phyloP scores from a whole-genome alignment of 2,888 invertebrate species.

The Osmoderma eremita region DNA sequence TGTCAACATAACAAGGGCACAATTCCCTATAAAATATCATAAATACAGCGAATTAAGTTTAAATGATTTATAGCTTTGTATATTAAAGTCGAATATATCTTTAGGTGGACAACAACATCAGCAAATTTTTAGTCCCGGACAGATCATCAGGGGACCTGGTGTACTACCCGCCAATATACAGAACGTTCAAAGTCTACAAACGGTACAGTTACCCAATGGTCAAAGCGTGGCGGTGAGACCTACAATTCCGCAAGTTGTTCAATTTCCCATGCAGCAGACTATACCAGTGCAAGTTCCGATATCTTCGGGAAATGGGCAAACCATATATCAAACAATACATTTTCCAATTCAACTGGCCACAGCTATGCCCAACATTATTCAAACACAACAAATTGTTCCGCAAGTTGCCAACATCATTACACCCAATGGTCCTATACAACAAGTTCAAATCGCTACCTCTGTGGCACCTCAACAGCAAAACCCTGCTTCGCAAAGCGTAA shows the following conservation, averaged over 20 bases:
- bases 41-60: no score
- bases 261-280: conserved; percentile 79
- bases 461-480: conserved; percentile 58
- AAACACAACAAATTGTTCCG: conserved; percentile 70
- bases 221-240: conserved; percentile 79
- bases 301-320: conserved; percentile 85
- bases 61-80: no score
- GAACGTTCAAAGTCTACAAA: conserved; percentile 76
- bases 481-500: conserved; percentile 60
- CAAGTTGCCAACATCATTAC: conserved; percentile 87
- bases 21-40: no score
- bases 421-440: conserved; percentile 88
- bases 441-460: conserved; percentile 82
- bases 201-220: conserved; percentile 76
- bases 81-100: conserved; percentile 2
- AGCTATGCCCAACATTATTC: conserved; percentile 71
- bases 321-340: conserved; percentile 94
- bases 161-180: conserved; percentile 75
- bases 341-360: conserved; percentile 85
- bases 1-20: no score
- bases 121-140: conserved; percentile 71
- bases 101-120: conserved; percentile 65
- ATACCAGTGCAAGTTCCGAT: conserved; percentile 94
- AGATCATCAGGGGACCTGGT: conserved; percentile 80
- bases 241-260: conserved; percentile 67